Conservation (phyloP, 2,888 invertebrate species). For the Trileptium ribeirensis region DNA sequence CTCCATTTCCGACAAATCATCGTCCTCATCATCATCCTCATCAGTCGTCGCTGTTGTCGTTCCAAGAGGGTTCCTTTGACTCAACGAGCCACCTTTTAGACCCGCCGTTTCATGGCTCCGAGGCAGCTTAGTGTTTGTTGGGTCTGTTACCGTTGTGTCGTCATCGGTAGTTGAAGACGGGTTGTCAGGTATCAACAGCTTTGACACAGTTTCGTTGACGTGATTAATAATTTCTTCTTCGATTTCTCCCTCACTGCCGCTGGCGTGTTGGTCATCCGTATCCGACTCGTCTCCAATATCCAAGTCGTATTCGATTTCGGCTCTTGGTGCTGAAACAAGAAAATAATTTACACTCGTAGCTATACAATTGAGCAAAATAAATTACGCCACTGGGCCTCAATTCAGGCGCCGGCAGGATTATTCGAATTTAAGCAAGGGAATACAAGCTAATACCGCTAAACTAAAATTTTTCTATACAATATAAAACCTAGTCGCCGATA, state of each 20-base stretch:
- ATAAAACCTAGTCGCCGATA: too few relatives aligned
- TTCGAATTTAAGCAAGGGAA: too few relatives aligned
- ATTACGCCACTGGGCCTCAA: too few relatives aligned
- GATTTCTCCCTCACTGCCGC: neutral
- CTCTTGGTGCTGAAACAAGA: neutral
- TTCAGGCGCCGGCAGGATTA: too few relatives aligned
- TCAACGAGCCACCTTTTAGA: neutral
- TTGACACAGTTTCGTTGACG: neutral
- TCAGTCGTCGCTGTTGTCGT: neutral
- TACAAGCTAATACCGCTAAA: too few relatives aligned
- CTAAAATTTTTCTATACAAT: too few relatives aligned
- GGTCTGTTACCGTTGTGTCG: neutral
- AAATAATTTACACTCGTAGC: too few relatives aligned
- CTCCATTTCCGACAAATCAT: conserved; percentile 31
- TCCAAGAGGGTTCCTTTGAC: neutral
- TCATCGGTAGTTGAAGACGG: neutral
- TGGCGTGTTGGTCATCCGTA: too few relatives aligned
- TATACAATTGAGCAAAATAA: too few relatives aligned
- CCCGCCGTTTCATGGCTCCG: too few relatives aligned
- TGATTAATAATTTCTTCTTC: neutral
- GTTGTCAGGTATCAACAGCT: neutral
- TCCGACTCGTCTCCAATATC: too few relatives aligned
- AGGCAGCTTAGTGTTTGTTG: neutral
- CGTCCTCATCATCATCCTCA: conserved; percentile 16
- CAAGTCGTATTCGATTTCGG: neutral